A percentile compares a stretch with the other conserved stretches of the same genome.
Evolutionary conservation across 2,797 vertebrate genomes (phyloP).

Genomic region (Rousettus madagascariensis): DNA sequence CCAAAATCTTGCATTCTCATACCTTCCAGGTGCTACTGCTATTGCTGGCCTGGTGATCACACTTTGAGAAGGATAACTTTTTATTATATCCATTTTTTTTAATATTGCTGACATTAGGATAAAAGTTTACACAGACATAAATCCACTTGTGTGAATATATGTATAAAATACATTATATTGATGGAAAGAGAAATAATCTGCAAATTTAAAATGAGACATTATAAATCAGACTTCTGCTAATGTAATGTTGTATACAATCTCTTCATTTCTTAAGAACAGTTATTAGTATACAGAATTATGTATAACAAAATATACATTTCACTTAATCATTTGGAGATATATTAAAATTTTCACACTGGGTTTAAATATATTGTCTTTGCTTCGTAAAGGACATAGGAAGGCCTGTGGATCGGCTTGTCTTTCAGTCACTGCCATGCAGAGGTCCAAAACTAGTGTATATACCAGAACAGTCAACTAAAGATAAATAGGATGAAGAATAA

Average conservation of each 20-base stretch:
- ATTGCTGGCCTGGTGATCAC: not conserved
- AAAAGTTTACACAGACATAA: not conserved
- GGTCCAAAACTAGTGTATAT: not conserved
- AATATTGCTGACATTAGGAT: not conserved
- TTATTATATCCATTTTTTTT: not conserved
- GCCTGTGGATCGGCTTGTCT: not conserved
- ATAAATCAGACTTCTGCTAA: not conserved
- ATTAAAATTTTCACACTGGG: not conserved
- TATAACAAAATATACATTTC: constrained; percentile 39
- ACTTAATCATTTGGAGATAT: not conserved
- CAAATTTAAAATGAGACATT: not conserved
- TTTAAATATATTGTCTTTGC: not conserved
- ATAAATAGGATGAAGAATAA: not conserved
- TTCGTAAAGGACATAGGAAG: not conserved
- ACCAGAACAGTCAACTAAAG: not conserved
- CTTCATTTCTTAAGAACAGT: constrained; percentile 37
- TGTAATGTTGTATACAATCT: not conserved
- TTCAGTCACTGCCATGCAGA: not conserved
- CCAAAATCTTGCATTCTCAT: not conserved
- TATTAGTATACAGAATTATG: constrained; percentile 48
- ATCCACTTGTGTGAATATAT: not conserved
- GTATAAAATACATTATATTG: not conserved
- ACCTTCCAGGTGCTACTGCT: too few species aligned
- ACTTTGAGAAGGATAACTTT: not conserved
- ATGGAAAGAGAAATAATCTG: not conserved